These are phyloP conservation scores for Apeira syringaria DNA, from an alignment of 2,888 invertebrate species.

Conservation along the genomic window DNA sequence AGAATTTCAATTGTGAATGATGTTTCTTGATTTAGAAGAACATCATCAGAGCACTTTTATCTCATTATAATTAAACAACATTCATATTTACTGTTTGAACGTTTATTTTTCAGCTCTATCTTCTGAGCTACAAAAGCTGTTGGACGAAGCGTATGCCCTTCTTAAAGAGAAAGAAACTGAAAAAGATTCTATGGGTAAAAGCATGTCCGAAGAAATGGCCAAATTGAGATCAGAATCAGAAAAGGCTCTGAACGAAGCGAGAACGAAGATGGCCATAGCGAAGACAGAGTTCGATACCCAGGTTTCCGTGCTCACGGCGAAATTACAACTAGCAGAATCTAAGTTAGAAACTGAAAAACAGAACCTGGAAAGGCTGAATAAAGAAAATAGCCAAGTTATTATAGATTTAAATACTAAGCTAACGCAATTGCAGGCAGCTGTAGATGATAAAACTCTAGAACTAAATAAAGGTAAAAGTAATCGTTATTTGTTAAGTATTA, in stretches of 20 bases:
- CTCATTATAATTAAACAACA: too few relatives aligned
- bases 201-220: slow-evolving; percentile 73
- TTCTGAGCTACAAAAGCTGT: slow-evolving; percentile 73
- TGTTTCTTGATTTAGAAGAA: too few relatives aligned
- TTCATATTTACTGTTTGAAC: too few relatives aligned
- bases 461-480: slow-evolving; percentile 71
- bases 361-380: slow-evolving; percentile 71
- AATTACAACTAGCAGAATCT: slow-evolving; percentile 79
- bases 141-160: slow-evolving; percentile 79
- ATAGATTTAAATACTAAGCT: slow-evolving; percentile 74
- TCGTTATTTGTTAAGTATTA: too few relatives aligned
- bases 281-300: slow-evolving; percentile 85
- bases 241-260: slow-evolving; percentile 75
- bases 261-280: slow-evolving; percentile 87
- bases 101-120: slow-evolving; percentile 66
- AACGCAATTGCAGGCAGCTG: slow-evolving; percentile 71
- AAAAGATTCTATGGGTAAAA: slow-evolving; percentile 76
- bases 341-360: slow-evolving; percentile 74
- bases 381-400: slow-evolving; percentile 74
- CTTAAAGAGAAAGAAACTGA: slow-evolving; percentile 78
- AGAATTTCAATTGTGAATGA: too few relatives aligned
- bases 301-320: slow-evolving; percentile 78
- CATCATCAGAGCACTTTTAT: too few relatives aligned
- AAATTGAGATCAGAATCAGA: slow-evolving; percentile 77
- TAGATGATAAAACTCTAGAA: slow-evolving; percentile 79